These are phyloP conservation scores for Phragmatobia fuliginosa DNA, from an alignment of 2,888 invertebrate genomes.

Conservation along the genomic window DNA sequence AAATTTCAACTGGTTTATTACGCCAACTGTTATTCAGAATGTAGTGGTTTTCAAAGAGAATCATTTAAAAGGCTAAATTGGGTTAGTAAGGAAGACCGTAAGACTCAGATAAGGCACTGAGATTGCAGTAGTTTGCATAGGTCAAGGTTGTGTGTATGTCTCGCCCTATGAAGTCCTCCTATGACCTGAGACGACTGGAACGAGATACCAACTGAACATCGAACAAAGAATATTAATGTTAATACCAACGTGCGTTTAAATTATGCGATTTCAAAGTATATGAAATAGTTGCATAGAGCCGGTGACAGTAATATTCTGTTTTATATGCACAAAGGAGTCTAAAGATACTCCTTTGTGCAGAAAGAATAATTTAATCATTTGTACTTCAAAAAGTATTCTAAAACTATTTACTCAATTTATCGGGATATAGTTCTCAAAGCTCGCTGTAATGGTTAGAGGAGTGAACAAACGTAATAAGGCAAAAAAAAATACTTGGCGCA, in stretches of 20 bases:
- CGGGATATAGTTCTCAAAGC: conserved; percentile 3
- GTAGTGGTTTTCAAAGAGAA: too few species aligned
- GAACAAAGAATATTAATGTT: not conserved
- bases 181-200: not conserved
- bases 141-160: not conserved
- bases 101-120: not conserved
- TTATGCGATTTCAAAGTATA: not conserved
- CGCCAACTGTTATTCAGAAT: too few species aligned
- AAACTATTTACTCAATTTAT: conserved; percentile 29
- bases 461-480: conserved; percentile 17
- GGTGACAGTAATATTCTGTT: conserved; percentile 20
- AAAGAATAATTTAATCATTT: conserved; percentile 21
- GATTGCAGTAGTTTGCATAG: not conserved
- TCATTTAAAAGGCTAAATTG: not conserved
- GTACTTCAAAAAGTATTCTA: conserved; percentile 31
- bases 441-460: conserved; percentile 8
- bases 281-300: not conserved
- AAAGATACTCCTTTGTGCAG: too few species aligned
- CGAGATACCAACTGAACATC: not conserved
- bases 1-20: too few species aligned
- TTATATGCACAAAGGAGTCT: conserved; percentile 17
- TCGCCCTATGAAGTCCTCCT: too few species aligned
- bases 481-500: conserved; percentile 30
- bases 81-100: not conserved
- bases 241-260: not conserved